Conservation (phyloP, 2,113 vertebrate genomes). For the Chlorodrepanis virens region DNA sequence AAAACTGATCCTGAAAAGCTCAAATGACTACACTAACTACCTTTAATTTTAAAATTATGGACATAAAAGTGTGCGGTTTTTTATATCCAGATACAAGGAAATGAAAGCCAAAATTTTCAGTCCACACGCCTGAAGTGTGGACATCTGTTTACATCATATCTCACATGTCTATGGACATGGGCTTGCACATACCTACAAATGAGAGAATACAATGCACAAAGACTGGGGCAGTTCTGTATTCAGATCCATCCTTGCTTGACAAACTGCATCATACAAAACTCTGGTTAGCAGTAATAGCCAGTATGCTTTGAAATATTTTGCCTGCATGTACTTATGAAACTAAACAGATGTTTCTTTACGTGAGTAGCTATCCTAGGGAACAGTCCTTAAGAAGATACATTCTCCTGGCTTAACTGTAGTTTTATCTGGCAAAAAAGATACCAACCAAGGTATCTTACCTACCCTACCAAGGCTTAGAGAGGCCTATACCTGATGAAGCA, state of each 20-base stretch:
- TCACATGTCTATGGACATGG: not conserved
- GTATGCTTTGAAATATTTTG: not conserved
- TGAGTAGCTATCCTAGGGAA: not conserved
- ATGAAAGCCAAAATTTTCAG: not conserved
- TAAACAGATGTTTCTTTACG: not conserved
- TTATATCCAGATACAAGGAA: not conserved
- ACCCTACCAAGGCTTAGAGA: not conserved
- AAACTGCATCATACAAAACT: not conserved
- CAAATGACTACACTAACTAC: not conserved
- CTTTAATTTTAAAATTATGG: not conserved
- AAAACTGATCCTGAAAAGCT: not conserved
- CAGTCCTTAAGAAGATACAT: not conserved
- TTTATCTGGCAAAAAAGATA: not conserved
- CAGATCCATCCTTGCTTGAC: not conserved
- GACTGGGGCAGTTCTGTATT: not conserved
- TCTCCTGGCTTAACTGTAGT: not conserved
- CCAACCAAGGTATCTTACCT: not conserved
- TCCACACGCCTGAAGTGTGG: not conserved
- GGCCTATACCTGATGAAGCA: not conserved
- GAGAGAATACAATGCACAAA: not conserved
- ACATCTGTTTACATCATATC: not conserved
- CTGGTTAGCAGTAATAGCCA: not conserved
- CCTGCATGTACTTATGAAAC: not conserved
- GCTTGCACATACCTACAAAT: not conserved
- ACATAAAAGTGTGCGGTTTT: not conserved